phyloP scores from a whole-genome alignment of 2,888 invertebrate genomes.

The Agrochola litura region DNA sequence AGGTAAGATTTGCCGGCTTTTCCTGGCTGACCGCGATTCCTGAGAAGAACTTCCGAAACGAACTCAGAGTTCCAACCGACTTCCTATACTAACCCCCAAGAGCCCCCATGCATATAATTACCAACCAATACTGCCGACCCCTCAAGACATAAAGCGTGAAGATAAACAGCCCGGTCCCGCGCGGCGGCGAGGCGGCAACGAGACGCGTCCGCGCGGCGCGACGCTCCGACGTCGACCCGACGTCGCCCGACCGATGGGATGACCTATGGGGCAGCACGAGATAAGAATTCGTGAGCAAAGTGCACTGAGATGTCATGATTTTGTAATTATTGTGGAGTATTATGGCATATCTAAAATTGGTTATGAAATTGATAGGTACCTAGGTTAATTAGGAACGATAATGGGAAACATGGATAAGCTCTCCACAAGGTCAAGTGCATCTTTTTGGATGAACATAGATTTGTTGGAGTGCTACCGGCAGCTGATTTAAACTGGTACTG shows the following conservation, averaged over 20 bases:
- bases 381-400: not conserved
- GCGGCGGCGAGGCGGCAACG: constrained; percentile 56
- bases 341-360: not conserved
- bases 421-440: no score
- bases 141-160: constrained; percentile 51
- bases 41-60: not conserved
- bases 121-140: constrained; percentile 25
- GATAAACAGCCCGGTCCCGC: constrained; percentile 51
- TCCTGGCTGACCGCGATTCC: not conserved
- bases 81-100: constrained; percentile 9
- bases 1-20: not conserved
- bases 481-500: not conserved
- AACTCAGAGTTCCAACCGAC: not conserved
- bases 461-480: not conserved
- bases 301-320: constrained; percentile 37
- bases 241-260: constrained; percentile 54
- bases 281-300: constrained; percentile 50
- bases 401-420: not conserved
- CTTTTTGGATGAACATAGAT: not conserved
- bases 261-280: constrained; percentile 58
- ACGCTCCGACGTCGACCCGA: constrained; percentile 48
- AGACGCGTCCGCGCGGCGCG: constrained; percentile 61
- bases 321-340: constrained; percentile 30
- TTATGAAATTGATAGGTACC: no score
- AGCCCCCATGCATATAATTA: constrained; percentile 44